Conservation (phyloP, 2,888 invertebrate species). For the Cynaeus angustus region DNA sequence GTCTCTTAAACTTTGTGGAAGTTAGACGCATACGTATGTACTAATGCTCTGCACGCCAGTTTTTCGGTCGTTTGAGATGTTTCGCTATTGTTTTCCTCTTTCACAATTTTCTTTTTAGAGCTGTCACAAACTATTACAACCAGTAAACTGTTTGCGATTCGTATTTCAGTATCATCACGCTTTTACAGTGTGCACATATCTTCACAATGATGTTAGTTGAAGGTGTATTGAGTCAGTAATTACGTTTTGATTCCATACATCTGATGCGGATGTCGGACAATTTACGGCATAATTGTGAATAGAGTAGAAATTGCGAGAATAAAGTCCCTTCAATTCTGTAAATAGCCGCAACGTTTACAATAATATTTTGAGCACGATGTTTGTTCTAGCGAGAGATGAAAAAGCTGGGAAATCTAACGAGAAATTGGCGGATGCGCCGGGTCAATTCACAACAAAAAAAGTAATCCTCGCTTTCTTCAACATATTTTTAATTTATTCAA, state of each 20-base stretch:
- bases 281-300: slow-evolving; percentile 40
- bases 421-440: slow-evolving; percentile 37
- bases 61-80: slow-evolving; percentile 37
- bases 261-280: slow-evolving; percentile 27
- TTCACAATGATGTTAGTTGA: slow-evolving; percentile 22
- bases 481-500: background rate
- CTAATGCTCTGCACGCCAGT: slow-evolving; percentile 37
- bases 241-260: slow-evolving; percentile 31
- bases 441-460: slow-evolving; percentile 7
- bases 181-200: slow-evolving; percentile 10
- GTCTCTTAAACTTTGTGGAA: slow-evolving; percentile 28
- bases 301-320: slow-evolving; percentile 41
- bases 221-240: slow-evolving; percentile 31
- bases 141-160: slow-evolving; percentile 21
- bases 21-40: slow-evolving; percentile 36
- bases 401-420: slow-evolving; percentile 7
- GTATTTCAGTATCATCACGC: slow-evolving; percentile 7
- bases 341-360: slow-evolving; percentile 31
- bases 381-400: slow-evolving; percentile 17
- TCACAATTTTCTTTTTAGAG: slow-evolving; percentile 29
- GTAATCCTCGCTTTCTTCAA: background rate
- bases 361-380: slow-evolving; percentile 31
- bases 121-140: slow-evolving; percentile 33
- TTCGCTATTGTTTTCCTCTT: slow-evolving; percentile 14
- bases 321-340: slow-evolving; percentile 34